phyloP scores from a whole-genome alignment of 2,797 vertebrate genomes.

The Cetoscarus ocellatus region DNA sequence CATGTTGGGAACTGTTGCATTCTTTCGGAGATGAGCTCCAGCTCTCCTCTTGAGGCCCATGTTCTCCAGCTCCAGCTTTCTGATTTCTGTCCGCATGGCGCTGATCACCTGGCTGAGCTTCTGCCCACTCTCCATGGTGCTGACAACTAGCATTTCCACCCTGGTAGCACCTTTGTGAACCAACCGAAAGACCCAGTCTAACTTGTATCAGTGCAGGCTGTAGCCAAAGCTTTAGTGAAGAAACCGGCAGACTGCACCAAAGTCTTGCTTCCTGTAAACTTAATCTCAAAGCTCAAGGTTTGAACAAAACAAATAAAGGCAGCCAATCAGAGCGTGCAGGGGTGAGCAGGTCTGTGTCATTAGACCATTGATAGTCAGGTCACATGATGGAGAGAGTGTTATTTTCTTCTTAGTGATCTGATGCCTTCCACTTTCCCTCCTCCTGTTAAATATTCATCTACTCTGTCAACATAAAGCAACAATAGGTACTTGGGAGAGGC shows the following conservation, averaged over 20 bases:
- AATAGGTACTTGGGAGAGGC: slow-evolving; percentile 50
- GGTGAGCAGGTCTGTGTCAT: slow-evolving; percentile 35
- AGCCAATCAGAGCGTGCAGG: slow-evolving; percentile 17
- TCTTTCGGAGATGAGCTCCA: slow-evolving; percentile 61
- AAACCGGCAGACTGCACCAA: neutral
- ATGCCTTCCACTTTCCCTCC: slow-evolving; percentile 66
- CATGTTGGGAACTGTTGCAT: slow-evolving; percentile 43
- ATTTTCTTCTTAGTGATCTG: slow-evolving; percentile 64
- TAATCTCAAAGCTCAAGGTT: slow-evolving; percentile 18
- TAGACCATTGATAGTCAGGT: slow-evolving; percentile 47
- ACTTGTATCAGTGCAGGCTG: slow-evolving; percentile 20
- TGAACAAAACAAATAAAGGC: neutral
- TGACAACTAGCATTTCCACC: slow-evolving; percentile 10
- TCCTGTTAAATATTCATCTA: slow-evolving; percentile 61
- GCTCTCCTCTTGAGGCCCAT: slow-evolving; percentile 77
- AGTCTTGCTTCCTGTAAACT: slow-evolving; percentile 6
- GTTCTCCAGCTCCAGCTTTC: slow-evolving; percentile 87
- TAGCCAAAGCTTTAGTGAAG: neutral
- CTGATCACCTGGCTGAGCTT: slow-evolving; percentile 82
- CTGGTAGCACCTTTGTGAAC: neutral
- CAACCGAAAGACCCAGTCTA: slow-evolving; percentile 21
- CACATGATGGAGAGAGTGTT: slow-evolving; percentile 49
- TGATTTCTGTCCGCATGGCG: slow-evolving; percentile 85
- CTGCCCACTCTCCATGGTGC: slow-evolving; percentile 79
- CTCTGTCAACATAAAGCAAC: slow-evolving; percentile 51